Percentiles rank a stretch among this genome's conserved stretches.
Conservation (phyloP, 2,113 vertebrate species). For the Cavia porcellus region DNA sequence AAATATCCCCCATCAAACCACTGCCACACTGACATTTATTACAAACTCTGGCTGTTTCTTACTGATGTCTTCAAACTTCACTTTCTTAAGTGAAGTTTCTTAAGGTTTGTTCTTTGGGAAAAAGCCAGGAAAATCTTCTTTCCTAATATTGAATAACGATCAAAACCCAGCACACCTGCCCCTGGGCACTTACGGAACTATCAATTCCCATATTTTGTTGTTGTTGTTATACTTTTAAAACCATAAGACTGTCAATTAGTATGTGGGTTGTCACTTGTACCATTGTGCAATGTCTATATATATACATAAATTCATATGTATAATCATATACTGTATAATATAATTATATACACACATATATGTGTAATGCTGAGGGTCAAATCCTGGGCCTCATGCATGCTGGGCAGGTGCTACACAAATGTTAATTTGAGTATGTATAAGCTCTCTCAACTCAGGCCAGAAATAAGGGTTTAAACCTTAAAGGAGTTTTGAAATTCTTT, state of each 20-base stretch:
- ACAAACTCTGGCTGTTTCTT: neutral
- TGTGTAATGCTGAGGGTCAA: neutral
- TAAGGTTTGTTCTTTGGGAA: neutral
- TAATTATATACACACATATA: neutral
- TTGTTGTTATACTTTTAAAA: neutral
- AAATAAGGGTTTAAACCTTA: conserved; percentile 62
- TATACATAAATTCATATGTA: neutral
- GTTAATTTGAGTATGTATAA: conserved; percentile 74
- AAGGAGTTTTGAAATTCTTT: conserved; percentile 70
- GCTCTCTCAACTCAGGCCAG: conserved; percentile 65
- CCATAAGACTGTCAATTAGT: neutral
- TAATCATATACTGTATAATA: neutral
- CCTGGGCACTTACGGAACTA: neutral
- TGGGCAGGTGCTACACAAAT: conserved; percentile 32
- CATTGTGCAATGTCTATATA: neutral
- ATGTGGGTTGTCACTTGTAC: no score
- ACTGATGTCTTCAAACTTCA: neutral
- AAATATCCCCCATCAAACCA: neutral
- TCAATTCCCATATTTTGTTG: neutral
- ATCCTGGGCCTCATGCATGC: neutral
- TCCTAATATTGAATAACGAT: neutral
- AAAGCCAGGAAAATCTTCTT: neutral
- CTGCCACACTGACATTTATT: neutral
- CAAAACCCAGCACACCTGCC: neutral
- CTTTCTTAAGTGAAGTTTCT: no score